Base-by-base conservation (phyloP, 2,797 vertebrate species). In the Danio choprae region DNA sequence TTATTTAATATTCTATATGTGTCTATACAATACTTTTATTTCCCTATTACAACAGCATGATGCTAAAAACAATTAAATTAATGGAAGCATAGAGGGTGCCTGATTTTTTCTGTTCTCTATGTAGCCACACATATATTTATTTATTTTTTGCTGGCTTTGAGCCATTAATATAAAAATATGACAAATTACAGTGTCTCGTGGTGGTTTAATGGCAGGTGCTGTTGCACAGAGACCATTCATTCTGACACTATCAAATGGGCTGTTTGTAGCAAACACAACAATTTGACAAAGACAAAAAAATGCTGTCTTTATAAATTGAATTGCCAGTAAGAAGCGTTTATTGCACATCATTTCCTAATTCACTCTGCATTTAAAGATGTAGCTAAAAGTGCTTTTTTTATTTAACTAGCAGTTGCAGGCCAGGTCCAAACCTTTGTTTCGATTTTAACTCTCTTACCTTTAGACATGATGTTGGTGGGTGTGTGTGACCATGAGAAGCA, bases 391-490 rank as follows among this genome's bases (percentile, higher is more conserved):
- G n/a, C n/a, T n/a, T n/a, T n/a, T n/a, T n/a, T n/a, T n/a, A n/a
- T n/a, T n/a, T n/a, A n/a, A n/a, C n/a, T n/a, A n/a, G 58, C 12
- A 15, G 29, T 29, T 29, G 29, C 29, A 36, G 20, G 15, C 13
- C 29, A 51, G 46, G n/a, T 51, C 12, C 3, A 0, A 53, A 13
- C 36, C 67, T 53, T 1, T 53, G 16, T 36, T 53, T 60, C 16
- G 29, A 29, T 29, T 29, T 29, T 29, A 29, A 29, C 29, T n/a
- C n/a, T n/a, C n/a, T n/a, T n/a, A n/a, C n/a, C n/a, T n/a, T n/a
- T n/a, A n/a, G n/a, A n/a, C n/a, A n/a, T n/a, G 44, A n/a, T 51
- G 55, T 79, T 70, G 38, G 6, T 56, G 22, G 58, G 11, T 68
- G 4, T 1, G 22, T 44, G 44, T n/a, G 29, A 51, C 48, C 53